Percentiles rank a stretch among this genome's conserved stretches.
These are phyloP conservation scores for Indri indri DNA, from an alignment of 2,113 vertebrate species.

Conservation along the genomic window DNA sequence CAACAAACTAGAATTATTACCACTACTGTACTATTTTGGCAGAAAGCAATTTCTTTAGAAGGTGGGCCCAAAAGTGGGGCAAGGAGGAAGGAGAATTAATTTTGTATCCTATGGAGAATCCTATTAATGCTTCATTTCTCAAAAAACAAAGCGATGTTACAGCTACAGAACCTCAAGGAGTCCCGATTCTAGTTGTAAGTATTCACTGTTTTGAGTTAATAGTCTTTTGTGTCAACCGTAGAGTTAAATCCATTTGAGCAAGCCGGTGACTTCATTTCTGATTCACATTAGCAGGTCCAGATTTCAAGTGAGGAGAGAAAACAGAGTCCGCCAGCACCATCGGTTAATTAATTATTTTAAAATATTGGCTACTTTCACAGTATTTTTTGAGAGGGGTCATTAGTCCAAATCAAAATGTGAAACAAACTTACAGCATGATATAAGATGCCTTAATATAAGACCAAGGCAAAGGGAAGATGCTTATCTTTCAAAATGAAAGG, in stretches of 20 bases:
- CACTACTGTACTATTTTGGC: background rate
- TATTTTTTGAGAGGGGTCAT: slow-evolving; percentile 44
- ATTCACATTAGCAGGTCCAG: slow-evolving; percentile 19
- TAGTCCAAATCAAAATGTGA: slow-evolving; percentile 62
- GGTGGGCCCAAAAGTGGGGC: background rate
- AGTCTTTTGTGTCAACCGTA: background rate
- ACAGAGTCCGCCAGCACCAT: background rate
- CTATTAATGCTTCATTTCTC: background rate
- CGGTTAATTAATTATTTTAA: slow-evolving; percentile 56
- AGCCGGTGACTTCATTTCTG: slow-evolving; percentile 32
- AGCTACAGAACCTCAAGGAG: background rate
- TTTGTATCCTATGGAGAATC: slow-evolving; percentile 26
- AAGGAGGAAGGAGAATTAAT: background rate
- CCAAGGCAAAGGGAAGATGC: slow-evolving; percentile 22
- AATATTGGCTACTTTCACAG: slow-evolving; percentile 54
- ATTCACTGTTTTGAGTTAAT: background rate
- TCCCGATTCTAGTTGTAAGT: background rate
- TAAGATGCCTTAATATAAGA: background rate
- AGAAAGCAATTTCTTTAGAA: slow-evolving; percentile 32
- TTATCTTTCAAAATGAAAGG: slow-evolving; percentile 35
- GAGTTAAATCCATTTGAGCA: background rate
- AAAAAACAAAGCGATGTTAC: background rate
- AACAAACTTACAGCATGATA: slow-evolving; percentile 24
- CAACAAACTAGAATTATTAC: slow-evolving; percentile 40
- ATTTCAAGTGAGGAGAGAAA: background rate